phyloP scores from a whole-genome alignment of 1,140 invertebrate species.

The roundworm (Caenorhabditis elegans) region WBcel235 BX284604.4:354501-355000 shows the following conservation, averaged over 20 bases:
- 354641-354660: constrained; percentile 45
- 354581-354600: constrained; percentile 27
- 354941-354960: background rate
- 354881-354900: background rate
- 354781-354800: constrained; percentile 31
- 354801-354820: constrained; percentile 35
- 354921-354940: constrained; percentile 25
- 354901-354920: constrained; percentile 23
- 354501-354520: background rate
- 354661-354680: constrained; percentile 31
- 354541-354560: background rate
- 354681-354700: constrained; percentile 6
- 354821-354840: background rate
- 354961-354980: constrained; percentile 36
- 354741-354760: constrained; percentile 31
- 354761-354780: background rate
- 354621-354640: too few relatives aligned
- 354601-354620: constrained; percentile 33
- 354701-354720: constrained; percentile 3
- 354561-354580: background rate
- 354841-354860: too few relatives aligned
- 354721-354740: constrained; percentile 42
- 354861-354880: constrained; percentile 25
- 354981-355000: constrained; percentile 24
- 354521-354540: background rate